Evolutionary conservation across 2,797 vertebrate genomes (phyloP).

Genomic region (Gambusia yucatana): DNA sequence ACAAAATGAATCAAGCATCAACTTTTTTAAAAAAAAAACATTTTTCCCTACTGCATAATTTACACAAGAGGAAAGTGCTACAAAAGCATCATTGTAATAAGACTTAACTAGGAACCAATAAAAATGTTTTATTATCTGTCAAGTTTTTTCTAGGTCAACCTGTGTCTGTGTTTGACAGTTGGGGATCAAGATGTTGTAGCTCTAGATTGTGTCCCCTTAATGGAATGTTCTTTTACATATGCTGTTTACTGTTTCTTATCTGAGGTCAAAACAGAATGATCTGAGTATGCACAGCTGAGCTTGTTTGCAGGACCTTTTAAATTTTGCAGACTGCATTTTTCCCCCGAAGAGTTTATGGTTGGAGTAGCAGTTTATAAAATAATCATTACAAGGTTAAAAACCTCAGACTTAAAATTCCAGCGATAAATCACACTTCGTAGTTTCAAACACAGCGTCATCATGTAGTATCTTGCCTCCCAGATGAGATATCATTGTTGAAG

Average conservation of each 20-base stretch:
- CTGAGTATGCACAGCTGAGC: neutral
- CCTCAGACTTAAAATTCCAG: constrained; percentile 25
- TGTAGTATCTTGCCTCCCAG: constrained; percentile 15
- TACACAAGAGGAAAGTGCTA: constrained; percentile 19
- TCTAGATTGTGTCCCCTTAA: constrained; percentile 62
- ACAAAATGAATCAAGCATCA: neutral
- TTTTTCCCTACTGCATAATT: constrained; percentile 10
- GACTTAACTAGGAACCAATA: constrained; percentile 50
- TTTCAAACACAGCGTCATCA: constrained; percentile 38
- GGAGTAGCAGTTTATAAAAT: constrained; percentile 15
- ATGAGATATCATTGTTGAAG: constrained; percentile 32
- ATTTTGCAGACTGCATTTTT: constrained; percentile 16
- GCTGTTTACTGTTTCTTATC: constrained; percentile 43
- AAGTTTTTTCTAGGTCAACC: constrained; percentile 56
- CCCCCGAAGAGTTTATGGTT: constrained; percentile 5
- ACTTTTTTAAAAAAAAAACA: neutral
- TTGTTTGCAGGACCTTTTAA: constrained; percentile 1
- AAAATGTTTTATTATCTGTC: constrained; percentile 41
- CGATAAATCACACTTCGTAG: constrained; percentile 31
- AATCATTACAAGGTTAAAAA: constrained; percentile 11
- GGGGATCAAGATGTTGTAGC: constrained; percentile 57
- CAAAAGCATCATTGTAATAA: constrained; percentile 44
- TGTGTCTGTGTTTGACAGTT: constrained; percentile 51
- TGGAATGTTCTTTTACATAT: constrained; percentile 44
- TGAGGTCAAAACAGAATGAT: neutral